Percentiles rank a stretch among this genome's conserved stretches.
phyloP scores from a whole-genome alignment of 2,888 invertebrate species.

The Nycteola revayana region DNA sequence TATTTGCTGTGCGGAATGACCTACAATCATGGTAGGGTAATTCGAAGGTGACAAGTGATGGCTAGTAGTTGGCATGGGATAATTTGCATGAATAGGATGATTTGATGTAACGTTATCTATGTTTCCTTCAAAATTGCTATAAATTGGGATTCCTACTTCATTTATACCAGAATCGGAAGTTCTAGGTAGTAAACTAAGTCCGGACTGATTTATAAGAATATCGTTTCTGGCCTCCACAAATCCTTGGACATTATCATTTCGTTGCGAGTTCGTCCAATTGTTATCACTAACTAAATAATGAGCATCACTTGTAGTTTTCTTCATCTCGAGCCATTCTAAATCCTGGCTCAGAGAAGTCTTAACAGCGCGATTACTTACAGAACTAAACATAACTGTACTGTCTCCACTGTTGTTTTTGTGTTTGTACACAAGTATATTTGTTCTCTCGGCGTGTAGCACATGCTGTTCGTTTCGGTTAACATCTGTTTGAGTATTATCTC shows the following conservation, averaged over 20 bases:
- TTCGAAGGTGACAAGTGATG: constrained; percentile 23
- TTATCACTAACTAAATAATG: not conserved
- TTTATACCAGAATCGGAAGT: constrained; percentile 18
- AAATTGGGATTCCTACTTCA: constrained; percentile 28
- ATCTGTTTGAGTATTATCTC: not conserved
- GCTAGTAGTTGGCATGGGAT: constrained; percentile 13
- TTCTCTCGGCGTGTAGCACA: no score
- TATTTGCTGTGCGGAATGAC: constrained; percentile 12
- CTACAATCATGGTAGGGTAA: constrained; percentile 22
- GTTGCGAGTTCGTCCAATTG: not conserved
- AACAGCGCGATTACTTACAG: not conserved
- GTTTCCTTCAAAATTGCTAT: constrained; percentile 13
- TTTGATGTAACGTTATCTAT: constrained; percentile 9
- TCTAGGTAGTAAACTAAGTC: constrained; percentile 3
- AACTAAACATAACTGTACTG: no score
- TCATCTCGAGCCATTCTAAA: not conserved
- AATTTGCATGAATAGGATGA: constrained; percentile 5
- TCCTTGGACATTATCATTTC: not conserved
- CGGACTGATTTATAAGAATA: constrained; percentile 7
- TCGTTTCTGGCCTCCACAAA: constrained; percentile 6
- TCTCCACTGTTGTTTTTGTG: no score
- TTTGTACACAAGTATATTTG: no score
- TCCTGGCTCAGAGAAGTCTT: not conserved
- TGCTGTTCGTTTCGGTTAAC: no score
- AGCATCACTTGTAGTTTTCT: not conserved